phyloP scores from a whole-genome alignment of 2,113 vertebrate genomes.

The Tenrec ecaudatus region DNA sequence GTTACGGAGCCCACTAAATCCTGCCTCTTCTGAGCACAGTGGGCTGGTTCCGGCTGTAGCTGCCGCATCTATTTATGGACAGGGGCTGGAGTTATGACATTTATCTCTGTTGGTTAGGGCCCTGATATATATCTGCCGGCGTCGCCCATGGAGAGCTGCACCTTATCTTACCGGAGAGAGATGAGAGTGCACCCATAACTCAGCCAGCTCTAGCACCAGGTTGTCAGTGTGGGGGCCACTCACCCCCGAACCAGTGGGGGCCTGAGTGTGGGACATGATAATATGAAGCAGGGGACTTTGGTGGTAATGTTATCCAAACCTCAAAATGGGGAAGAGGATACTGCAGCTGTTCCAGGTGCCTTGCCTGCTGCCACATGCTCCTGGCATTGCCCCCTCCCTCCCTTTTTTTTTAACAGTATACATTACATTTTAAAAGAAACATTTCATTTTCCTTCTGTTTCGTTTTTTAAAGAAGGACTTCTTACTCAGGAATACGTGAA shows the following conservation, averaged over 20 bases:
- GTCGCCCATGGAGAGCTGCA: constrained; percentile 57
- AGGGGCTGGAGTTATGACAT: constrained; percentile 76
- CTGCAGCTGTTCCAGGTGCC: background rate
- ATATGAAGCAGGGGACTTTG: background rate
- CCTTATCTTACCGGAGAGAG: constrained; percentile 68
- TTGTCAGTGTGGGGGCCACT: constrained; percentile 29
- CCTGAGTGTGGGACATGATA: background rate
- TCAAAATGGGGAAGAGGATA: constrained; percentile 11
- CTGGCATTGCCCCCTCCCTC: background rate
- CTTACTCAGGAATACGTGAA: background rate
- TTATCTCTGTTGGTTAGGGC: constrained; percentile 79
- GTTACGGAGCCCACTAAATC: constrained; percentile 78
- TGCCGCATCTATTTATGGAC: constrained; percentile 73
- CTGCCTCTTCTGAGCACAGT: constrained; percentile 70
- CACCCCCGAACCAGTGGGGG: background rate
- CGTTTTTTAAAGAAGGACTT: constrained; percentile 24
- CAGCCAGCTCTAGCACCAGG: background rate
- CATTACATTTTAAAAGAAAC: background rate
- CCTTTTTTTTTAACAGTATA: background rate
- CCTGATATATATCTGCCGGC: constrained; percentile 77
- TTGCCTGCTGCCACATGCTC: constrained; percentile 27
- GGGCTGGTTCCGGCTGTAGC: constrained; percentile 65
- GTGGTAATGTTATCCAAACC: constrained; percentile 6
- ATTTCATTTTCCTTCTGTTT: background rate
- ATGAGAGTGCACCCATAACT: constrained; percentile 59